Percentiles rank a stretch among this genome's conserved stretches.
Conservation (phyloP, 2,113 vertebrate species). For the Sialia sialis region DNA sequence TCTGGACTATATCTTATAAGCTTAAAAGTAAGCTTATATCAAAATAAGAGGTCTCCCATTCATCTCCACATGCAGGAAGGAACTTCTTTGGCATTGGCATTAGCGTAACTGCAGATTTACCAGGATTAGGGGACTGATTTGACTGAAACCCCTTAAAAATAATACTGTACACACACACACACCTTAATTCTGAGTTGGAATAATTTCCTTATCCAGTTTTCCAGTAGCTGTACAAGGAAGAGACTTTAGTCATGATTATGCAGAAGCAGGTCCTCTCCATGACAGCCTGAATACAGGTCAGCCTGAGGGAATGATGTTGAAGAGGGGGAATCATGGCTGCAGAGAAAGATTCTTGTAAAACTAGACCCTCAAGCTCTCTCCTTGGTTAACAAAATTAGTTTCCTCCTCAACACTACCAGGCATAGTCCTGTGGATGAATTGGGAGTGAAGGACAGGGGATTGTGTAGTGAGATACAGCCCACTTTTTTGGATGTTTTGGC, state of each 20-base stretch:
- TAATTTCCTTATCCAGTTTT: background rate
- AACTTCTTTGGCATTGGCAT: background rate
- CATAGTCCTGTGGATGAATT: background rate
- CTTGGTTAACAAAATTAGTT: background rate
- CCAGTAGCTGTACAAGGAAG: background rate
- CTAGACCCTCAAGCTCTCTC: background rate
- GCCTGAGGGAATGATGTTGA: background rate
- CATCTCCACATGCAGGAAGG: background rate
- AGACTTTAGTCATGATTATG: background rate
- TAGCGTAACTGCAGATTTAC: background rate
- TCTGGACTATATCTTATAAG: background rate
- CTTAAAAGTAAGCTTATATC: background rate
- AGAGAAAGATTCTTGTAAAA: constrained; percentile 2
- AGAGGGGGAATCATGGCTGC: background rate
- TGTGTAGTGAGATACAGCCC: background rate
- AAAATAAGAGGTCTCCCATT: background rate
- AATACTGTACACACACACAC: background rate
- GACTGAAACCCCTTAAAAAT: background rate
- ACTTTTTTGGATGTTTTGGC: background rate
- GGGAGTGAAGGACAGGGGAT: background rate
- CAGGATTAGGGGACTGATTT: background rate
- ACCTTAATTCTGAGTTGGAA: background rate
- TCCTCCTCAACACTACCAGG: background rate
- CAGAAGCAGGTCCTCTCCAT: background rate
- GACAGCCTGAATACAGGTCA: background rate